A percentile compares a stretch with the other conserved stretches of the same genome.
These are phyloP conservation scores for Felis chaus DNA, from an alignment of 2,113 vertebrate genomes.

Conservation along the genomic window DNA sequence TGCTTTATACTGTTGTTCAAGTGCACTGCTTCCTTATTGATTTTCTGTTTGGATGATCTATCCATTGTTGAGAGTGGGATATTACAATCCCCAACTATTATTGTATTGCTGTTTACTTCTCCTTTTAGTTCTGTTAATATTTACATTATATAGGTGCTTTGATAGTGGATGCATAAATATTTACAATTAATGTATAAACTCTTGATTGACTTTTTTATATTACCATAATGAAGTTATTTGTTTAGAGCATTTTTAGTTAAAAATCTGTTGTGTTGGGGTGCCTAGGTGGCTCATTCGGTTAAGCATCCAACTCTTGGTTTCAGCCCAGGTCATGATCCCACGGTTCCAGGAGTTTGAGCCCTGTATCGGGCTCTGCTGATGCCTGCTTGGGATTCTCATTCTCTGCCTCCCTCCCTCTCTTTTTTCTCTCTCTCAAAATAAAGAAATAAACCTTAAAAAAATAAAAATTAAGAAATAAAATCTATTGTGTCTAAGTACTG, in stretches of 20 bases:
- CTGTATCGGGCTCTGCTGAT: too few relatives aligned
- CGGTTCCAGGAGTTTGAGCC: too few relatives aligned
- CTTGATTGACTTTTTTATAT: background rate
- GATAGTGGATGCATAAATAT: background rate
- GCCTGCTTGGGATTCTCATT: too few relatives aligned
- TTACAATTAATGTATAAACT: background rate
- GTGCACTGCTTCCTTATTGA: background rate
- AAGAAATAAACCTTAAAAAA: too few relatives aligned
- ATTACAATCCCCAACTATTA: background rate
- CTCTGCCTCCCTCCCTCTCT: too few relatives aligned
- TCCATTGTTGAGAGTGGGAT: background rate
- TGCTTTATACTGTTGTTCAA: background rate
- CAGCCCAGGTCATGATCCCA: too few relatives aligned
- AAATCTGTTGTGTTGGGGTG: background rate
- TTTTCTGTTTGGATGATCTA: background rate
- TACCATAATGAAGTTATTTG: background rate
- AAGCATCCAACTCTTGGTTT: too few relatives aligned
- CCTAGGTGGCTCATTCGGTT: too few relatives aligned
- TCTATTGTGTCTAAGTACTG: background rate
- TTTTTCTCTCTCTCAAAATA: too few relatives aligned
- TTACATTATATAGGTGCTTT: background rate
- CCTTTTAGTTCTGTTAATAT: background rate
- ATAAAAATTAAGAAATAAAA: too few relatives aligned
- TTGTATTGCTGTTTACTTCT: background rate
- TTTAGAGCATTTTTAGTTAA: background rate